phyloP scores from a whole-genome alignment of 1,140 invertebrate species.

The Nilaparvata lugens region DNA sequence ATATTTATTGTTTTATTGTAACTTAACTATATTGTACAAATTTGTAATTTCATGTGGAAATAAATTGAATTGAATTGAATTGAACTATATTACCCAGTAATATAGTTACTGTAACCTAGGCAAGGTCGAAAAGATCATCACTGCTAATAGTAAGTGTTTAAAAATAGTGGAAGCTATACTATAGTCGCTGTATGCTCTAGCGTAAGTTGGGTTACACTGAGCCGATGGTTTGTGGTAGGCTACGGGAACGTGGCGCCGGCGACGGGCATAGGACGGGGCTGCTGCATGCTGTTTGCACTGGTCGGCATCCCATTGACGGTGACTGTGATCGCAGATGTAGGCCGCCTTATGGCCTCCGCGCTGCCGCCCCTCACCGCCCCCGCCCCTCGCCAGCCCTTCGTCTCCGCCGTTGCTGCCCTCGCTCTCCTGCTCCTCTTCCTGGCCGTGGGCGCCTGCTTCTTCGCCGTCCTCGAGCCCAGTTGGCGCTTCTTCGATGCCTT shows the following conservation, averaged over 20 bases:
- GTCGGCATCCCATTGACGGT: constrained; percentile 89
- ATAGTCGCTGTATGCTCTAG: too few relatives aligned
- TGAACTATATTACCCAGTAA: too few relatives aligned
- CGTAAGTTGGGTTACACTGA: too few relatives aligned
- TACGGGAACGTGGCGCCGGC: constrained; percentile 92
- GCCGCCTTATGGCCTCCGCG: constrained; percentile 71
- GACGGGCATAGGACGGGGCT: constrained; percentile 71
- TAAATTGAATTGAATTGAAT: too few relatives aligned
- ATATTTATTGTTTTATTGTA: too few relatives aligned
- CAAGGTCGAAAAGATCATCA: too few relatives aligned
- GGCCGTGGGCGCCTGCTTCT: constrained; percentile 55
- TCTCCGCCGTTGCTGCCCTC: constrained; percentile 57
- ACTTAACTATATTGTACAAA: too few relatives aligned
- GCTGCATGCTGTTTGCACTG: constrained; percentile 88
- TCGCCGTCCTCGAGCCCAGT: constrained; percentile 68
- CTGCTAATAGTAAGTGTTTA: too few relatives aligned
- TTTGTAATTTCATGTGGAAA: too few relatives aligned
- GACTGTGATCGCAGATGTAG: constrained; percentile 87
- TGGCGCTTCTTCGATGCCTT: constrained; percentile 90
- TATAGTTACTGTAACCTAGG: too few relatives aligned
- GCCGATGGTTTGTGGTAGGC: constrained; percentile 44
- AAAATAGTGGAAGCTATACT: too few relatives aligned
- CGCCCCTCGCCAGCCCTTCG: constrained; percentile 7
- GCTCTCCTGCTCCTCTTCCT: constrained; percentile 65
- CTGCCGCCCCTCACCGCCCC: constrained; percentile 38